Evolutionary conservation across 30 jellyfish, hydroid and myxozoan species (phyloP), one percentile per base, ranked within the genome.

Genomic region (Hydractinia symbiolongicarpus): DNA sequence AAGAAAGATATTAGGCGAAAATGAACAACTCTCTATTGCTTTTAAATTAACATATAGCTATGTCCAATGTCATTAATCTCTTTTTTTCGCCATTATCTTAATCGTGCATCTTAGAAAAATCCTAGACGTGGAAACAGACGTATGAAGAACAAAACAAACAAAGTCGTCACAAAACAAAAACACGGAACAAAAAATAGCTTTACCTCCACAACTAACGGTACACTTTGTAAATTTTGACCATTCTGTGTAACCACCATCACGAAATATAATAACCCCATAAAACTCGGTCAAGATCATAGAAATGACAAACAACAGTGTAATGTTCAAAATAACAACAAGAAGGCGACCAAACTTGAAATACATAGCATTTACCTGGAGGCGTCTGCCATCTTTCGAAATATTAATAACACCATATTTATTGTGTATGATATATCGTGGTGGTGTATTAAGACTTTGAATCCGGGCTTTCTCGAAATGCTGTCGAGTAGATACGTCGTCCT

Each of bases 221-320:
- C 83, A 74, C 66, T 66, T 49, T 6, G 83, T 74, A 49, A 74
- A 74, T 0, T 51, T 11, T 10, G 83, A 16, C 83, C 83, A 74
- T 52, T 74, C 83, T 1, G 83, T 74, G 21, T 74, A 74, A 6
- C 83, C 83, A 74, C 83, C 83, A 10, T 74, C 72, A n/a, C 83
- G 83, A 74, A 74, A 74, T 5, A 74, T n/a, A 53, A 74, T 16
- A 49, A n/a, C 83, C 54, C 83, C 83, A 58, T 30, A 30, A 20
- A 74, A 30, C 51, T 74, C 83, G 8, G 62, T 74, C 21, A 74
- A 17, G 13, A 74, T 74, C 68, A 74, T 50, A 74, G 50, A 74
- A 30, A 74, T 74, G 67, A 74, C 83, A 14, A 74, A 10, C 5
- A 51, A 44, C 14, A 74, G 66, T 8, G 66, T 10, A 51, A 74